Evolutionary conservation across 2,113 vertebrate genomes (phyloP).

Genomic region (Carassius carassius): DNA sequence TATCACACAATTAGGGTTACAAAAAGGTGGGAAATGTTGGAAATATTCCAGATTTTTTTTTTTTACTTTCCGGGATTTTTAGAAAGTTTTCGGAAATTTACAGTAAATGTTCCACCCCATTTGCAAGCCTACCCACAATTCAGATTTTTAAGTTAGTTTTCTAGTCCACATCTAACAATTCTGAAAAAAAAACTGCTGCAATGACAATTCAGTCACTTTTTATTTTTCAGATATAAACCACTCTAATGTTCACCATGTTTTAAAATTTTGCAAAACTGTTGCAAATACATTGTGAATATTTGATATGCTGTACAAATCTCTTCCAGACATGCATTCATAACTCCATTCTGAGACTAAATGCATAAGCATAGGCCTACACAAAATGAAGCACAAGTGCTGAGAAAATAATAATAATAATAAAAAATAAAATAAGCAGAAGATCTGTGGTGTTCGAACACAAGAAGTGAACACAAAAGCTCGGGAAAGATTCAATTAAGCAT

Average conservation of each 20-base stretch:
- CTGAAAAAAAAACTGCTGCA: neutral
- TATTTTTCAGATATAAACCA: neutral
- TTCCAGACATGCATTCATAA: neutral
- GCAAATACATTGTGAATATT: neutral
- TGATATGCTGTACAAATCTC: neutral
- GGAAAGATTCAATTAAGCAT: slow-evolving; percentile 99
- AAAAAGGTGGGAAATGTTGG: too few species aligned
- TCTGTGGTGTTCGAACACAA: slow-evolving; percentile 79
- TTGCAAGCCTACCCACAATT: too few species aligned
- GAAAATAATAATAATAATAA: neutral
- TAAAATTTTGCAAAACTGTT: neutral
- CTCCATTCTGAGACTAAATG: neutral
- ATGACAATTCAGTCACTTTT: neutral
- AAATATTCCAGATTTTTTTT: too few species aligned
- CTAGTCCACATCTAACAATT: too few species aligned
- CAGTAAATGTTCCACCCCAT: too few species aligned
- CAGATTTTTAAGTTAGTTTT: too few species aligned
- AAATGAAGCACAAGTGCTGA: slow-evolving; percentile 6
- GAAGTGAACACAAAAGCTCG: slow-evolving; percentile 82
- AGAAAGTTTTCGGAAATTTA: too few species aligned
- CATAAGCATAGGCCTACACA: slow-evolving; percentile 22
- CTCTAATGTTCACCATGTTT: too few species aligned
- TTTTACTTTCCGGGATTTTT: too few species aligned
- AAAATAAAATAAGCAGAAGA: slow-evolving; percentile 63
- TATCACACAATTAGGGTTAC: too few species aligned